Evolutionary conservation across 2,113 vertebrate species (phyloP), one percentile per base, ranked within the genome.

Genomic region (Eidolon helvum): DNA sequence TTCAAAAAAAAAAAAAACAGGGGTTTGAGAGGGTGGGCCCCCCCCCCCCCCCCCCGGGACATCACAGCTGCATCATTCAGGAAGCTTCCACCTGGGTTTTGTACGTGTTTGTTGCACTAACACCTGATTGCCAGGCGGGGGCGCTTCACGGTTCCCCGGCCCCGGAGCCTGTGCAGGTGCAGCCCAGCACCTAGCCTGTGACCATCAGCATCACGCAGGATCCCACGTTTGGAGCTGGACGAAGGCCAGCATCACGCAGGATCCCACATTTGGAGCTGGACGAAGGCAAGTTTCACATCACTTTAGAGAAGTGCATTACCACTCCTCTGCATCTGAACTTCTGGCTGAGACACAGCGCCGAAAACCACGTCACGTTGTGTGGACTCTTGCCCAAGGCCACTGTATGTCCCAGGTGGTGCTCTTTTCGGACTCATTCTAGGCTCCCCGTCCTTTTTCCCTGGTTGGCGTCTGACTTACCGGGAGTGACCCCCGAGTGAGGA

Each of bases 81-180:
- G 45, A 63, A 16, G 26, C 2, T 1, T 35, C 16, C 15, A 35
- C 10, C 28, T 40, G 65, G 30, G 48, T 7, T 74, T 50, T 22
- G 2, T 5, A 16, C 16, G 59, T 71, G 45, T 38, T 11, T 45
- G 4, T 0, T 21, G 12, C 7, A 8, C 55, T 66, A 59, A 71
- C 18, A 18, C 2, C 26, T 11, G 11, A 43, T 22, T 38, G 24
- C 18, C 6, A 4, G 6, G 11, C 2, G 7, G 7, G 21, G 75
- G 40, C 15, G 4, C 18, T 0, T 0, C 1, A 0, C 2, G 0
- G 28, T 11, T 59, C 24, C 38, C 26, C 28, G 38, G 12, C 28
- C 48, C 0, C 0, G 9, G 6, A 11, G 3, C 35, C 26, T 28
- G 18, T 0, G 2, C 1, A 10, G 9, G 2, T 1, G 7, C 38